Evolutionary conservation across 2,888 invertebrate genomes (phyloP).

Genomic region (Agrochola circellaris): DNA sequence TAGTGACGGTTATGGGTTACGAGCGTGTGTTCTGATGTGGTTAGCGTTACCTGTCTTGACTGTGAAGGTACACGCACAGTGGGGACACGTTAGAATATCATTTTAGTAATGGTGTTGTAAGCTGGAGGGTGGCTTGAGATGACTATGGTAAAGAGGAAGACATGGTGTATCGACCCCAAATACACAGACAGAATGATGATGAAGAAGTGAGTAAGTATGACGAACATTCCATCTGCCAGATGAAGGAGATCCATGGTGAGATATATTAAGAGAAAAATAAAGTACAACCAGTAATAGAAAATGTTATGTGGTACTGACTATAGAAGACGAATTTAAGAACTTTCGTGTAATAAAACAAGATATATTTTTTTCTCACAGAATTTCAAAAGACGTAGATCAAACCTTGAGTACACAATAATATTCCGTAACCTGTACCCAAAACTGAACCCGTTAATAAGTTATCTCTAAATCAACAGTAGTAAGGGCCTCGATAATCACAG

Average conservation of each 20-base stretch:
- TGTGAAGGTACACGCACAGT: too few species aligned
- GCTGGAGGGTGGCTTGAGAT: too few species aligned
- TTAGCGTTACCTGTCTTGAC: too few species aligned
- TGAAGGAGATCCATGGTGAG: neutral
- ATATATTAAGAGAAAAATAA: neutral
- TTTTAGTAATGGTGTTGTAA: too few species aligned
- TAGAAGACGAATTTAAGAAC: too few species aligned
- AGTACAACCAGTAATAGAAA: too few species aligned
- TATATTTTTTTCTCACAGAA: neutral
- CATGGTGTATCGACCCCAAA: too few species aligned
- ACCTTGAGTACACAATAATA: neutral
- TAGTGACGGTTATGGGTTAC: too few species aligned
- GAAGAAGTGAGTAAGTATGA: too few species aligned
- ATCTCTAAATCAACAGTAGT: constrained; percentile 41
- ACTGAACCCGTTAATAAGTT: constrained; percentile 15
- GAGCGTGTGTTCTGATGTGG: too few species aligned
- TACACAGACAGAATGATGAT: neutral
- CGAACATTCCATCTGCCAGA: neutral
- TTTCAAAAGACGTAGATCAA: neutral
- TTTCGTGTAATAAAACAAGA: neutral
- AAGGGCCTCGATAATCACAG: constrained; percentile 51
- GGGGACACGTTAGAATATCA: too few species aligned
- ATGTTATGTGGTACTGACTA: neutral
- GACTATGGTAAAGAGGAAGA: too few species aligned
- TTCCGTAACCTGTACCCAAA: neutral